phyloP scores from a whole-genome alignment of 2,888 invertebrate species.

The Nudaria mundana region DNA sequence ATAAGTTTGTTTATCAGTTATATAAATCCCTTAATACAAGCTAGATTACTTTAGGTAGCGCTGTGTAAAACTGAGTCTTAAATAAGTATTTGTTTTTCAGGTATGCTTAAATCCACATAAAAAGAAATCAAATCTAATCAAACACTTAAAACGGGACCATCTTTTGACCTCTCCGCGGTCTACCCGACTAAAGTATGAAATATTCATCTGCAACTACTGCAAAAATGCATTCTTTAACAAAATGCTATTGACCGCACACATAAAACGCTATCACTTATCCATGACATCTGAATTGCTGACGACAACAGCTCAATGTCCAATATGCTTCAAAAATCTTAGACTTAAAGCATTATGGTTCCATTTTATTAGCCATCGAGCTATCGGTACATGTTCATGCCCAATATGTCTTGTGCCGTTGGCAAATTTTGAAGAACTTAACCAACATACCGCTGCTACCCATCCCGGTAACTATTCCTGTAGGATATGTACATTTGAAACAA shows the following conservation, averaged over 20 bases:
- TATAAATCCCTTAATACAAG: no score
- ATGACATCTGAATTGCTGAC: no score
- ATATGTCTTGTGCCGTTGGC: constrained; percentile 42
- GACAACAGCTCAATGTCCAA: constrained; percentile 31
- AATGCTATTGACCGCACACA: constrained; percentile 36
- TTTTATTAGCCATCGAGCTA: constrained; percentile 37
- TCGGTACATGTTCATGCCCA: constrained; percentile 41
- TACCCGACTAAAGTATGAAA: constrained; percentile 40
- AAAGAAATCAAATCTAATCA: constrained; percentile 15
- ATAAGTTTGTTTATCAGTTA: no score
- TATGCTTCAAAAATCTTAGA: constrained; percentile 31
- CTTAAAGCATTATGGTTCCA: constrained; percentile 38
- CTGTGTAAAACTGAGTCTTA: no score
- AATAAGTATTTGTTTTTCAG: constrained; percentile 42
- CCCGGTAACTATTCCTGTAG: constrained; percentile 35
- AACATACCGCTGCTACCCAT: constrained; percentile 43
- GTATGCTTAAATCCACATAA: constrained; percentile 38
- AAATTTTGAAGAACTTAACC: constrained; percentile 10
- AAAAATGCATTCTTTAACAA: constrained; percentile 57
- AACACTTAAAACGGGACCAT: constrained; percentile 48
- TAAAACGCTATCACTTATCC: constrained; percentile 23
- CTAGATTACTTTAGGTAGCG: no score
- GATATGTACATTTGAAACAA: constrained; percentile 37
- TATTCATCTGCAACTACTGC: constrained; percentile 53
- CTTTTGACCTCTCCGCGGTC: constrained; percentile 44